phyloP scores from a whole-genome alignment of 1,140 invertebrate genomes.

The Drosophila micromelanica region DNA sequence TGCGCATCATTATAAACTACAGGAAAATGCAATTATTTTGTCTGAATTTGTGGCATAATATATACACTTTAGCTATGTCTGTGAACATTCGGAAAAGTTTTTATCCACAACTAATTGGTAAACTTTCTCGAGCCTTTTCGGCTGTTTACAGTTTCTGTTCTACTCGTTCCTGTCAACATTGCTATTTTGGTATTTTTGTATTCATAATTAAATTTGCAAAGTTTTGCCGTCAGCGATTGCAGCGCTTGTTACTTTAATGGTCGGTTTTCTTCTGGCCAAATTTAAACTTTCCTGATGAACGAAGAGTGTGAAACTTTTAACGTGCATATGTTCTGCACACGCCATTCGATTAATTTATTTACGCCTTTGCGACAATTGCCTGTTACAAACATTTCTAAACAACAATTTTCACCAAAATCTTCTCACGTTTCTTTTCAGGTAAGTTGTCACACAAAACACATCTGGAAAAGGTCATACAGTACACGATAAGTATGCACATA shows the following conservation, averaged over 20 bases:
- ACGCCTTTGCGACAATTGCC: constrained; percentile 20
- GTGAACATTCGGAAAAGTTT: constrained; percentile 6
- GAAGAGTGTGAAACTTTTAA: constrained; percentile 34
- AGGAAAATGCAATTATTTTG: constrained; percentile 63
- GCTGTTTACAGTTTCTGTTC: constrained; percentile 6
- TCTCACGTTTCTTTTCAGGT: constrained; percentile 57
- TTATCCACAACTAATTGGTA: constrained; percentile 60
- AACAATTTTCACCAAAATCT: constrained; percentile 16
- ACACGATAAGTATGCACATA: constrained; percentile 50
- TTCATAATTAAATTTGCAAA: constrained; percentile 55
- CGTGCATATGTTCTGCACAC: constrained; percentile 20
- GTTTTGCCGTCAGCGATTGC: constrained; percentile 43
- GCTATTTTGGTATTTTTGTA: constrained; percentile 15
- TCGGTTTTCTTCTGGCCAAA: constrained; percentile 27
- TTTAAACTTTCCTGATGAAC: constrained; percentile 67
- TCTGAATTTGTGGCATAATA: constrained; percentile 25
- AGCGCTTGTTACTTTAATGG: not conserved
- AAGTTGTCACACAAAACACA: constrained; percentile 50
- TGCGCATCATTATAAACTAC: constrained; percentile 48
- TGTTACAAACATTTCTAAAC: constrained; percentile 44
- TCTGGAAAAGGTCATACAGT: constrained; percentile 35
- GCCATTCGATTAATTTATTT: constrained; percentile 32
- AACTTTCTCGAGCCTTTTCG: constrained; percentile 48
- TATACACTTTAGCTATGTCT: constrained; percentile 13
- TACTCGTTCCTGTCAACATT: not conserved